Evolutionary conservation across 1,140 invertebrate species (phyloP), one percentile per base, ranked within the genome.

Genomic region (Nilaparvata lugens): DNA sequence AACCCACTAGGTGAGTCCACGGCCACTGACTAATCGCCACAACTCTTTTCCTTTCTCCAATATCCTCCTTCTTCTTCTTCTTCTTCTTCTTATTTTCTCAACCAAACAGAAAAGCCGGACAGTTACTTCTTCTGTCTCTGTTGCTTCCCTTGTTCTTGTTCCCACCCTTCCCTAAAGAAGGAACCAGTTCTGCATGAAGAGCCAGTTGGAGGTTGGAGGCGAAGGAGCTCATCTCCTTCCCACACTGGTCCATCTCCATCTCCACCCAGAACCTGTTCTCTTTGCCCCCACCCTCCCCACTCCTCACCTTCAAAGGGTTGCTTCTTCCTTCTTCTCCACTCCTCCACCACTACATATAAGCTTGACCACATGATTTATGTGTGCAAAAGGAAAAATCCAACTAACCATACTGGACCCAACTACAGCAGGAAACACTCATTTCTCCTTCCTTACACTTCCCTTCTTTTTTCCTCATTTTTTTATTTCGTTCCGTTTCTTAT

Each of bases 1-100:
- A 85, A 66, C 76, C 83, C 69, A 91, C 89, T 0, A 82, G 88
- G 79, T 81, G 73, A 63, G 63, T 62, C 24, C 31, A 28, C 11
- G 21, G 53, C 55, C 48, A 53, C 52, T 38, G 28, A 58, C 43
- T 19, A 16, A 21, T 16, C 7, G n/a, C 7, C n/a, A 53, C 52
- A 53, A 31, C 23, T 53, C 31, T 53, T 53, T 24, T 31, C 24
- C 31, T 28, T 24, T 53, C 23, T 53, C 52, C 24, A 31, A 28
- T 53, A 31, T 16, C 24, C 24, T 24, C 7, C n/a, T 28, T 53
- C 31, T 31, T 31, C 52, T 28, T 31, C 24, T 16, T 53, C 52
- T 53, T 31, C 52, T 35, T 35, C 31, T 35, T 6, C 31, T 35
- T 35, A 35, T 35, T 35, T 35, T 35, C 31, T 35, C 31, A 53